Evolutionary conservation across 2,888 invertebrate species (phyloP).

Genomic region (Metalampra italica): DNA sequence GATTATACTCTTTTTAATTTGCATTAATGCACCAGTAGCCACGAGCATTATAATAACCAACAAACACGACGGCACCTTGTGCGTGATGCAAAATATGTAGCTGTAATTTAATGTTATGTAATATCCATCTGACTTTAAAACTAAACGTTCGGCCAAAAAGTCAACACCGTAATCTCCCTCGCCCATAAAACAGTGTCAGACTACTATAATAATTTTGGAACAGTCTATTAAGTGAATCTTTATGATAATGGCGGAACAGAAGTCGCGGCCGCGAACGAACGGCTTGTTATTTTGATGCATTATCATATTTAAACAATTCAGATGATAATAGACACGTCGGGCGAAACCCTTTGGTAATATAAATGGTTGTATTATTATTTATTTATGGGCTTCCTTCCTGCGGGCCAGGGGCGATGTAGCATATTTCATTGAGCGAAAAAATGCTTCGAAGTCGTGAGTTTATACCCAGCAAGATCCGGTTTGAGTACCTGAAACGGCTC

Average conservation of each 20-base stretch:
- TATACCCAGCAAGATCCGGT: slow-evolving; percentile 68
- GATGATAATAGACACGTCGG: slow-evolving; percentile 78
- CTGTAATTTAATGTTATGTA: slow-evolving; percentile 30
- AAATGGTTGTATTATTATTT: slow-evolving; percentile 79
- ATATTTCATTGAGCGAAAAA: slow-evolving; percentile 77
- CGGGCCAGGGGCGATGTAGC: slow-evolving; percentile 67
- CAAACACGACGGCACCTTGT: slow-evolving; percentile 1
- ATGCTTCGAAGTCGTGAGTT: slow-evolving; percentile 73
- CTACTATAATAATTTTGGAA: slow-evolving; percentile 73
- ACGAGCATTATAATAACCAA: slow-evolving; percentile 7
- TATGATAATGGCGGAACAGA: slow-evolving; percentile 75
- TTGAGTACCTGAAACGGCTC: slow-evolving; percentile 72
- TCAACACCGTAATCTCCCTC: slow-evolving; percentile 52
- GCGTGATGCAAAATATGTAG: slow-evolving; percentile 13
- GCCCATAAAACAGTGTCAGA: slow-evolving; percentile 65
- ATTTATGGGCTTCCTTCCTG: slow-evolving; percentile 77
- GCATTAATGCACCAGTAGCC: slow-evolving; percentile 21
- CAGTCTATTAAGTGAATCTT: slow-evolving; percentile 77
- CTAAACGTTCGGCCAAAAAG: slow-evolving; percentile 46
- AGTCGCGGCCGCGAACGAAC: slow-evolving; percentile 68
- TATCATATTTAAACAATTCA: slow-evolving; percentile 79
- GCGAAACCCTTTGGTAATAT: slow-evolving; percentile 77
- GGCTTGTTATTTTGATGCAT: slow-evolving; percentile 77
- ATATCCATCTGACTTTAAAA: slow-evolving; percentile 39
- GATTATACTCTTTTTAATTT: slow-evolving; percentile 36